Percentiles rank a stretch among this genome's conserved stretches.
Evolutionary conservation across 2,797 vertebrate species (phyloP).

Genomic region (Galago senegalensis): DNA sequence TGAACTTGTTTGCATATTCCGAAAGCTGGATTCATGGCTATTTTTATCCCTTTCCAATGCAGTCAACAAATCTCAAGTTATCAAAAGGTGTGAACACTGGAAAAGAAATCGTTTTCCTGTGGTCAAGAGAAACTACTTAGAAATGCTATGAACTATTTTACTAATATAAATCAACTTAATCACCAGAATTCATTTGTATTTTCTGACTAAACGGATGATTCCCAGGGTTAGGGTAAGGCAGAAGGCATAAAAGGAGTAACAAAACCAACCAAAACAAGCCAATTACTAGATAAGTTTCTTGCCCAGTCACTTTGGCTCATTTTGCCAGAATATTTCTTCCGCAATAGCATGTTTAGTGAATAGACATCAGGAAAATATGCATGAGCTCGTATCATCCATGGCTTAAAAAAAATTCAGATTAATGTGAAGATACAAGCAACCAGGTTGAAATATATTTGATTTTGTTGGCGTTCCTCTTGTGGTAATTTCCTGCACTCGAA

Average conservation of each 20-base stretch:
- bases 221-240: background rate
- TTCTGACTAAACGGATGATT: background rate
- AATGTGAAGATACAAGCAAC: too few species aligned
- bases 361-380: background rate
- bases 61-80: background rate
- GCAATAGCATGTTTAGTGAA: background rate
- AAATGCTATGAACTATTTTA: background rate
- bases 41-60: background rate
- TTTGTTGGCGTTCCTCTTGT: too few species aligned
- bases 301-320: background rate
- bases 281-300: background rate
- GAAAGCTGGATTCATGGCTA: background rate
- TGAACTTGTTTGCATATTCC: background rate
- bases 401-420: background rate
- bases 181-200: background rate
- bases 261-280: background rate
- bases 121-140: conserved; percentile 2
- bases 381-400: background rate
- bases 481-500: too few species aligned
- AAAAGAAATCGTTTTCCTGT: background rate
- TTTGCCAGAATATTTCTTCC: conserved; percentile 35
- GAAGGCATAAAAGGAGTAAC: background rate
- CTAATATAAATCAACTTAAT: background rate
- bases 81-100: background rate
- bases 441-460: too few species aligned